Base-by-base conservation (phyloP, 2,113 vertebrate genomes). In the Phocoena phocoena region DNA sequence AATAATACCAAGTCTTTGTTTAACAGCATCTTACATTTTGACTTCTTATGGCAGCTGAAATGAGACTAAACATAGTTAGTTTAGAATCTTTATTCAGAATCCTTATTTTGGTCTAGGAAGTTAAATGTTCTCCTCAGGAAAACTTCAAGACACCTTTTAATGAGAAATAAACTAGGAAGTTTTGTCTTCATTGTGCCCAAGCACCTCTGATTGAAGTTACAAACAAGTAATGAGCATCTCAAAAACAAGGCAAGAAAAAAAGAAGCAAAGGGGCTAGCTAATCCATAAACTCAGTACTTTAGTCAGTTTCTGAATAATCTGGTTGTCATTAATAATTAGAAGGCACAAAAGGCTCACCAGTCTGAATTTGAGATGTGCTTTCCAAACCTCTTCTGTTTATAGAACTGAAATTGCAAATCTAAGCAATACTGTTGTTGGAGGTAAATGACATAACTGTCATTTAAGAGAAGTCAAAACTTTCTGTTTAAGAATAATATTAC, bases 1-100 rank as follows among this genome's bases (percentile, higher is more conserved):
- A 13, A 10, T 47, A 70, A 76, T 63, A 86, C 3, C 17, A n/a
- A 62, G 38, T 76, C 25, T 95, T 93, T 60, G 77, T 95, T 93
- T 74, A 92, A 71, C 20, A 87, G 25, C 26, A 79, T 93, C 4
- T 4, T 76, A 58, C 44, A 50, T 85, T 90, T 86, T 97, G 3
- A 94, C 55, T 89, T 88, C 11, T 90, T 55, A 6, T 38, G 63
- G 89, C 28, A 95, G 15, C 55, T 80, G 18, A 96, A 93, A 87
- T 86, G 68, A 96, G 28, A 92, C 79, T 97, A 83, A 96, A 95
- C 50, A 63, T 62, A 82, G 18, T 13, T 90, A 86, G 38, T 95
- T 95, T 25, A 97, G 96, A 96, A 81, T 94, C 5, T 79, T 65
- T 70, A 86, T 80, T 95, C 13, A 74, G 17, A 97, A 81, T 90